A percentile compares a stretch with the other conserved stretches of the same genome.
Conservation (phyloP, 1,140 invertebrate genomes). For the Ceratina japonica region DNA sequence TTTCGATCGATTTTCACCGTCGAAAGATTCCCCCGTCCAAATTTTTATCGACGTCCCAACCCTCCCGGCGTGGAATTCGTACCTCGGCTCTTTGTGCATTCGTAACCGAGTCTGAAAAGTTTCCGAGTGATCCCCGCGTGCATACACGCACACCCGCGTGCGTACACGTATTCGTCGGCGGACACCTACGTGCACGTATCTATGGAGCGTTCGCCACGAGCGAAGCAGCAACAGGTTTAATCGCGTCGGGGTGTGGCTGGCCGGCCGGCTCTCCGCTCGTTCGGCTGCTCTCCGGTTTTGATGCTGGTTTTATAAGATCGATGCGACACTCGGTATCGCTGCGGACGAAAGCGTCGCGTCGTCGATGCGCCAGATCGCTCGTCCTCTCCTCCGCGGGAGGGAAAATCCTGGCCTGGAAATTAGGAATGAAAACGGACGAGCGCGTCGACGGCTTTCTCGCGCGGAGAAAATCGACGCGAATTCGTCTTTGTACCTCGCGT, state of each 20-base stretch:
- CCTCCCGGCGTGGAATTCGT: no score
- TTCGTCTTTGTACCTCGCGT: no score
- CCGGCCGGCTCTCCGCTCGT: slow-evolving; percentile 57
- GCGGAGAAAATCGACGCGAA: not conserved
- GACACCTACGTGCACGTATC: slow-evolving; percentile 51
- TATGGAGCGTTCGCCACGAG: slow-evolving; percentile 55
- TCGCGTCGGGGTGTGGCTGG: slow-evolving; percentile 74
- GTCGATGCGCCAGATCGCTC: slow-evolving; percentile 1
- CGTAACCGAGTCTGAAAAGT: slow-evolving; percentile 23
- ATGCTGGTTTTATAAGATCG: slow-evolving; percentile 66
- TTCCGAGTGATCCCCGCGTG: slow-evolving; percentile 25
- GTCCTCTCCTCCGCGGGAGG: not conserved
- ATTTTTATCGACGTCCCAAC: no score
- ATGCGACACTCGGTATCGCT: slow-evolving; percentile 63
- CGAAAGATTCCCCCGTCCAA: no score
- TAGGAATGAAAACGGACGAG: not conserved
- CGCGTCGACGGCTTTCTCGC: not conserved
- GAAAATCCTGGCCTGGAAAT: slow-evolving; percentile 24
- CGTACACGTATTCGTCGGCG: slow-evolving; percentile 1
- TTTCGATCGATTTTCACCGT: no score
- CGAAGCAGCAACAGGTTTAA: slow-evolving; percentile 76
- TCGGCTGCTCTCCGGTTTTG: slow-evolving; percentile 58
- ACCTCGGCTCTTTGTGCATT: not conserved
- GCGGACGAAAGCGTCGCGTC: slow-evolving; percentile 31
- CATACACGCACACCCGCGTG: not conserved